Percentiles rank a stretch among this genome's conserved stretches.
Evolutionary conservation across 1,140 invertebrate species (phyloP).

Genomic region (Theocolax elegans): DNA sequence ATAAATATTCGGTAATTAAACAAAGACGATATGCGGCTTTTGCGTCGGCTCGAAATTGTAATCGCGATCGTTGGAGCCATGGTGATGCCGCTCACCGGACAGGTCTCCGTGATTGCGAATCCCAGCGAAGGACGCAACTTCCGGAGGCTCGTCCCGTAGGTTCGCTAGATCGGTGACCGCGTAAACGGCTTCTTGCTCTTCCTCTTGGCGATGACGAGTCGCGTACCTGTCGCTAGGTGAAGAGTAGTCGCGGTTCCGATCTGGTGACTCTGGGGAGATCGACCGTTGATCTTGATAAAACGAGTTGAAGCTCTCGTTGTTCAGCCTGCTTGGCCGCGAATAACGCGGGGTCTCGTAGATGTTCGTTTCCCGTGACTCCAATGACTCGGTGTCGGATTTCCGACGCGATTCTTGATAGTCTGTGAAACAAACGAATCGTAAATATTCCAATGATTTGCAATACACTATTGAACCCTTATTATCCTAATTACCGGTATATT

Average conservation of each 20-base stretch:
- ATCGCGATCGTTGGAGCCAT: conserved; percentile 47
- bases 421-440: conserved; percentile 8
- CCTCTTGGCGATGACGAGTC: conserved; percentile 20
- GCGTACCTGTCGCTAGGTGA: conserved; percentile 15
- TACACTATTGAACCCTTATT: neutral
- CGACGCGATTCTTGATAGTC: conserved; percentile 29
- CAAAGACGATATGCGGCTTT: conserved; percentile 65
- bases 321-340: conserved; percentile 34
- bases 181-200: conserved; percentile 55
- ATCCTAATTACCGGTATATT: neutral
- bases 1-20: too few relatives aligned
- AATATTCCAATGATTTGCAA: neutral
- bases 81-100: neutral
- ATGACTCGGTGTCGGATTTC: conserved; percentile 47
- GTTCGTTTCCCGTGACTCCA: conserved; percentile 52
- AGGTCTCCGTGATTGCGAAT: conserved; percentile 43
- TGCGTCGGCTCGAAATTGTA: conserved; percentile 58
- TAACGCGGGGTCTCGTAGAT: conserved; percentile 60
- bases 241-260: neutral
- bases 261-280: neutral
- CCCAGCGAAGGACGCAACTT: conserved; percentile 59
- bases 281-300: conserved; percentile 28
- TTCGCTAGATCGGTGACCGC: conserved; percentile 61
- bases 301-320: conserved; percentile 38
- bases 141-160: conserved; percentile 51